Evolutionary conservation across 2,113 vertebrate genomes (phyloP).

Genomic region (Quiscalus mexicanus): DNA sequence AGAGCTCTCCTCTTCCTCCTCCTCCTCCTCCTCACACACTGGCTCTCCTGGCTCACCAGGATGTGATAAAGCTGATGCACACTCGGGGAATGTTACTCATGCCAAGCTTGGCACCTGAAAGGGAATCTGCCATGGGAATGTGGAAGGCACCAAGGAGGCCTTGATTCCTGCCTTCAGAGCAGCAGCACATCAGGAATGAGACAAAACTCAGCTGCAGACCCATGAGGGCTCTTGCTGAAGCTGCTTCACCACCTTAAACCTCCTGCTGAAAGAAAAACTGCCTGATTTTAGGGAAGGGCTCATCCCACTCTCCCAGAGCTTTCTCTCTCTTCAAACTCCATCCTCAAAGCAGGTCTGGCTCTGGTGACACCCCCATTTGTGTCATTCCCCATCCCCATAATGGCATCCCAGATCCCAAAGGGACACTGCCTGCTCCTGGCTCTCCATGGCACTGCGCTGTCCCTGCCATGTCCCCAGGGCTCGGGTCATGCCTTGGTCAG

Average conservation of each 20-base stretch:
- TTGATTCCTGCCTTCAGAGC: neutral
- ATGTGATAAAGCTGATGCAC: neutral
- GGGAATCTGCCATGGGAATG: neutral
- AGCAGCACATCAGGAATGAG: neutral
- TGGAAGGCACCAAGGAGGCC: neutral
- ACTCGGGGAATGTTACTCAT: neutral
- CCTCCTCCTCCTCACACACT: neutral
- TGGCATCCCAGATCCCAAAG: rapidly evolving
- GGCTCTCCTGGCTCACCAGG: neutral
- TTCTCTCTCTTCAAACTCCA: neutral
- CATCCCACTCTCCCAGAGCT: neutral
- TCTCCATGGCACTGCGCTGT: neutral
- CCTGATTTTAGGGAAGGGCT: neutral
- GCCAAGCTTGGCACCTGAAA: neutral
- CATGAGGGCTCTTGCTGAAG: neutral
- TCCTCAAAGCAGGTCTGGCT: rapidly evolving
- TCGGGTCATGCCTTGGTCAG: rapidly evolving
- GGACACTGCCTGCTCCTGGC: neutral
- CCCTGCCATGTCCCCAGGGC: neutral
- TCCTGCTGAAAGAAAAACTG: neutral
- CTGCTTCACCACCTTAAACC: neutral
- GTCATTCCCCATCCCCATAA: too few relatives aligned
- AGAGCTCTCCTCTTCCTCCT: neutral
- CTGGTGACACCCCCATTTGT: neutral
- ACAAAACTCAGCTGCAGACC: neutral